These are phyloP conservation scores for Lagocephalus sceleratus DNA, from an alignment of 2,797 vertebrate genomes.

Conservation along the genomic window DNA sequence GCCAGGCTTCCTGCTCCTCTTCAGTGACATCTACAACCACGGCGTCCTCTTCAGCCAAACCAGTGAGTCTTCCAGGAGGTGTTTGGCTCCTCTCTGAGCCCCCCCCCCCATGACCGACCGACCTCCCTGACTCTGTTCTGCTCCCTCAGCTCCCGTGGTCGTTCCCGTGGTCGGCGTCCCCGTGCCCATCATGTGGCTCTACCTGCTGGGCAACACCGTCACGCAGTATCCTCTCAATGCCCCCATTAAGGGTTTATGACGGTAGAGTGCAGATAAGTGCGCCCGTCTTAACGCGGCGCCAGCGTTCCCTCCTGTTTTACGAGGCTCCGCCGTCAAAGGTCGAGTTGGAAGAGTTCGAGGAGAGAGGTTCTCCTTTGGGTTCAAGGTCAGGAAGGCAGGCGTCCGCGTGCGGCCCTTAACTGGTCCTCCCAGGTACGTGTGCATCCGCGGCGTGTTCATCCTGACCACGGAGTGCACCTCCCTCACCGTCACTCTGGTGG, in stretches of 20 bases:
- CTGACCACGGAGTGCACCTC: slow-evolving; percentile 95
- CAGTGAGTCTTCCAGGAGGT: slow-evolving; percentile 73
- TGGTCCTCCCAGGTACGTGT: slow-evolving; percentile 85
- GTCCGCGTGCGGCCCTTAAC: slow-evolving; percentile 61
- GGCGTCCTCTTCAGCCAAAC: slow-evolving; percentile 86
- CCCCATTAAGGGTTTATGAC: too few species aligned
- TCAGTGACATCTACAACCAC: slow-evolving; percentile 89
- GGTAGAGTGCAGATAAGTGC: too few species aligned
- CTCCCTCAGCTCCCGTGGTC: slow-evolving; percentile 75
- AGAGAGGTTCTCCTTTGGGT: too few species aligned
- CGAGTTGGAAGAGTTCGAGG: too few species aligned
- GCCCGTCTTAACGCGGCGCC: too few species aligned
- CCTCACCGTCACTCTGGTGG: slow-evolving; percentile 93
- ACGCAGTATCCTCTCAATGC: slow-evolving; percentile 92
- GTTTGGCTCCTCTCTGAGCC: neutral
- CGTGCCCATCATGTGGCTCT: slow-evolving; percentile 92
- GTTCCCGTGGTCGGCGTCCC: slow-evolving; percentile 77
- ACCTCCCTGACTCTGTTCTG: neutral
- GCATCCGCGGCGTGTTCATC: slow-evolving; percentile 92
- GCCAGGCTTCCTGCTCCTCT: slow-evolving; percentile 91
- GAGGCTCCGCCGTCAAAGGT: too few species aligned
- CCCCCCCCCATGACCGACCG: too few species aligned
- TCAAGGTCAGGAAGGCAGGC: too few species aligned
- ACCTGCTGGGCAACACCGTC: slow-evolving; percentile 90
- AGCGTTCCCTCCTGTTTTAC: too few species aligned